These are phyloP conservation scores for Eurystomus gularis DNA, from an alignment of 2,113 vertebrate genomes.

Conservation along the genomic window DNA sequence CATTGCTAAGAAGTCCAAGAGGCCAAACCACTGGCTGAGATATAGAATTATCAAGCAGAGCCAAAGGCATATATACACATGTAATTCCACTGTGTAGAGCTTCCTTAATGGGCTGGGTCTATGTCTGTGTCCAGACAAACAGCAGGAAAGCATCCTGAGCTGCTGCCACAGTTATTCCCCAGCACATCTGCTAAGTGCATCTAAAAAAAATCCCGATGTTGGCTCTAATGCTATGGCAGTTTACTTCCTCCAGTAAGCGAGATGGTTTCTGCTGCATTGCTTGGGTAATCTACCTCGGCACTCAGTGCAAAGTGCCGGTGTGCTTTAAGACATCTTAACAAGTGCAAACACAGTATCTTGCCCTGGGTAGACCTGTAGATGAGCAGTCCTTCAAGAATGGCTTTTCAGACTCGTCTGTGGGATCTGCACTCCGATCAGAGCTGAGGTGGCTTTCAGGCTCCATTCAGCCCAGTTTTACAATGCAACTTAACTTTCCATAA, in stretches of 20 bases:
- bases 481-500: neutral
- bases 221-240: neutral
- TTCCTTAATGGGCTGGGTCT: neutral
- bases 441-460: accelerated
- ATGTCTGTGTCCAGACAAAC: neutral
- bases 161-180: neutral
- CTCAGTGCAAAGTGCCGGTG: accelerated
- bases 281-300: neutral
- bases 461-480: neutral
- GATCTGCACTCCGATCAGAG: neutral
- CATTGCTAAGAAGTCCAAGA: neutral
- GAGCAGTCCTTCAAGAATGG: accelerated
- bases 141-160: neutral
- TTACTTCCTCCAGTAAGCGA: neutral
- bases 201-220: neutral
- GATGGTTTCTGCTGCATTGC: neutral
- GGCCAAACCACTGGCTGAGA: neutral
- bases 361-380: neutral
- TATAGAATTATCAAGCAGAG: neutral
- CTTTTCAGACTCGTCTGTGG: neutral
- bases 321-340: neutral
- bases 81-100: accelerated
- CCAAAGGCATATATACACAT: accelerated
- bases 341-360: neutral
- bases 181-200: neutral